Evolutionary conservation across 2,113 vertebrate genomes (phyloP), one percentile per base, ranked within the genome.

Genomic region (Sus scrofa): DNA sequence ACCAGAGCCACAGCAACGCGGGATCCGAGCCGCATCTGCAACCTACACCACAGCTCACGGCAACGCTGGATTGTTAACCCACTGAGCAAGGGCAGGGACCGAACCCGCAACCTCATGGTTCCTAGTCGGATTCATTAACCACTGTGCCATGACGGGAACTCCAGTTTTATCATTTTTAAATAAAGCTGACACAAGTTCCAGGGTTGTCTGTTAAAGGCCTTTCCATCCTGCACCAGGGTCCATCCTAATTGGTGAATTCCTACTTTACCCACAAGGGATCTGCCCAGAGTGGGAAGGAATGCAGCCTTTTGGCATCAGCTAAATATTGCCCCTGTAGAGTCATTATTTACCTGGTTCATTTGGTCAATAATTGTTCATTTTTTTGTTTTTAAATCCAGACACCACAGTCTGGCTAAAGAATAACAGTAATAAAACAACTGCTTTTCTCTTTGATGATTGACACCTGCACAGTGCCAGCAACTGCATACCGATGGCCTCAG

Each of bases 341-440:
- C 63, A 79, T 54, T 39, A 19, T 39, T 54, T 54, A 22, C 73
- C 7, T 30, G 44, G 24, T 32, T 87, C 37, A 50, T 74, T 81
- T 82, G 22, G 73, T 50, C 86, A 58, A 19, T 19, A 74, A 24
- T 83, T 63, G 56, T 73, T 73, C 50, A 32, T 39, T 62, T 93
- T 12, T 65, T 75, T 88, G 58, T 68, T 75, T 82, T 77, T 68
- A 58, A 85, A 77, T 67, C 52, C 13, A 84, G 37, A 30, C 30
- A 68, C 37, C 37, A 32, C 68, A 12, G 1, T 67, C 34, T 84
- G 52, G 54, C 73, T 89, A 44, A 26, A 44, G 44, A 44, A 54
- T 58, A 83, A 58, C 63, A 68, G 37, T 30, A 68, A 74, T 30
- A 63, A 88, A 85, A 65, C 50, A 34, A 60, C 32, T 30, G 13